phyloP scores from a whole-genome alignment of 2,888 invertebrate species.

The Hyposoter didymator region DNA sequence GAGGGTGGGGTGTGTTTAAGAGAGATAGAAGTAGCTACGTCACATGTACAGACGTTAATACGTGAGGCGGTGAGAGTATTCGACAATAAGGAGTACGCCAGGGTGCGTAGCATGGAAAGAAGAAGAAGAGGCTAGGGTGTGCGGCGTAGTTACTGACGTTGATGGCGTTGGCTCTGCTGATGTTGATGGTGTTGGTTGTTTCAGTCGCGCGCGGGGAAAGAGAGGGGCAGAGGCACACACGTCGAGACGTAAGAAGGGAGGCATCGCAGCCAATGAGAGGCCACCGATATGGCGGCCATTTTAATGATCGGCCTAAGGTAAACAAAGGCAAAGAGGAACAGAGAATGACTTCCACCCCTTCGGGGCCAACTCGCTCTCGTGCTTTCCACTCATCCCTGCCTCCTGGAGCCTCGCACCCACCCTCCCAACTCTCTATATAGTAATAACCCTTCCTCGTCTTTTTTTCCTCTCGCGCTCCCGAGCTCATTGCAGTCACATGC shows the following conservation, averaged over 20 bases:
- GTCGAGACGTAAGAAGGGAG: constrained; percentile 72
- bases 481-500: constrained; percentile 70
- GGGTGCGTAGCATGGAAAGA: constrained; percentile 44
- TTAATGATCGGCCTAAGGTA: constrained; percentile 84
- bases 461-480: constrained; percentile 67
- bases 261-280: constrained; percentile 81
- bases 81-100: constrained; percentile 63
- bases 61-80: constrained; percentile 50
- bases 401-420: constrained; percentile 49
- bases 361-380: constrained; percentile 55
- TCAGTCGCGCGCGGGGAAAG: constrained; percentile 1
- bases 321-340: constrained; percentile 81
- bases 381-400: constrained; percentile 22
- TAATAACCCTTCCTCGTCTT: constrained; percentile 64
- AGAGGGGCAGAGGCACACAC: constrained; percentile 32
- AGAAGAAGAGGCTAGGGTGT: constrained; percentile 52
- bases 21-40: constrained; percentile 52
- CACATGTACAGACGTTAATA: constrained; percentile 64
- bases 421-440: constrained; percentile 19
- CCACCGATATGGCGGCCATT: constrained; percentile 83
- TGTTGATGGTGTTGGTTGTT: constrained; percentile 45
- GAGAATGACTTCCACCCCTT: constrained; percentile 81
- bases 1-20: background rate
- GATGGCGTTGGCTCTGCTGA: constrained; percentile 39
- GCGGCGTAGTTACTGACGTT: constrained; percentile 54